Base-by-base conservation (phyloP, 2,797 vertebrate species). In the Coccyzus lansbergi region DNA sequence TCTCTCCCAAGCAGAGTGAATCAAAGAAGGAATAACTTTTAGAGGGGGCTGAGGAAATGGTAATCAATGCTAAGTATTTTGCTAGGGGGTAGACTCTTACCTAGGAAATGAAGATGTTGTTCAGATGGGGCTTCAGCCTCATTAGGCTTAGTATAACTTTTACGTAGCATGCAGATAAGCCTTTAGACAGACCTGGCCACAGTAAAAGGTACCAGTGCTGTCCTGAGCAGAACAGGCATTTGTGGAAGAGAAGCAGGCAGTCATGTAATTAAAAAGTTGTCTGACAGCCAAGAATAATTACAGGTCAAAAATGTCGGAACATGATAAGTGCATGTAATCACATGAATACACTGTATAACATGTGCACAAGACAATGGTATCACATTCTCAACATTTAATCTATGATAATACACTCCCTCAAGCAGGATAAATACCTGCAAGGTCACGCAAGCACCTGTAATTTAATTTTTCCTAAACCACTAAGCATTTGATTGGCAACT, bases 81-180 rank as follows among this genome's bases (percentile, higher is more conserved):
- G 3, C 34, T 15, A 58, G 10, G n/a, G 16, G 17, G 64, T n/a
- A 65, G 62, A 42, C 33, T 40, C 51, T 48, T 25, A n/a, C 4
- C 29, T 6, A 38, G 24, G 51, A 65, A 59, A 52, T 1, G 1
- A 26, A 82, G 46, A 69, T 7, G 11, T 51, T 74, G 52, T 46
- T 82, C 56, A 70, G 52, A 64, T 2, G 2, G 26, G 33, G 10
- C 55, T 92, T 62, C 28, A 26, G 36, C 52, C 56, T 74, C 51
- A 3, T 15, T 14, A 87, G 46, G 17, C 26, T 60, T 42, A 20
- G 22, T 52, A 8, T 60, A 60, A 64, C 70, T 46, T 49, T 6
- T 26, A 64, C 5, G 16, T 0, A 36, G 42, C 33, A 52, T 0
- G 0, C 28, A 38, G 62, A 69, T 8, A n/a, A 52, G 53, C 21